phyloP scores from a whole-genome alignment of 1,140 invertebrate species.

The Bicyclus anynana region DNA sequence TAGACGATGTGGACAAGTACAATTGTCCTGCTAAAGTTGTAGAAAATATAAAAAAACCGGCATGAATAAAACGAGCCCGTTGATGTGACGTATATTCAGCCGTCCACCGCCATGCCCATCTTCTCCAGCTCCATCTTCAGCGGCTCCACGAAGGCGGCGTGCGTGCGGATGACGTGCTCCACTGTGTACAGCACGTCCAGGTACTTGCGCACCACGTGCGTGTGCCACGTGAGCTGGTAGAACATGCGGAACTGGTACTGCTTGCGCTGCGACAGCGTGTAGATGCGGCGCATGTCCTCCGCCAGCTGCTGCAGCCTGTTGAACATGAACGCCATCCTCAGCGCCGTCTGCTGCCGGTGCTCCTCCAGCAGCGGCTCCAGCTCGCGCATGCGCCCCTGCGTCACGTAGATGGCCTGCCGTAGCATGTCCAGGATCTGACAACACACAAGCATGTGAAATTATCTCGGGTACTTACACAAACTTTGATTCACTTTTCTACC shows the following conservation, averaged over 20 bases:
- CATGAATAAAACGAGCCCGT: no score
- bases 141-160: background rate
- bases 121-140: background rate
- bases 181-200: slow-evolving; percentile 41
- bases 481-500: background rate
- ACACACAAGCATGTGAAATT: no score
- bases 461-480: background rate
- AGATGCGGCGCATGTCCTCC: slow-evolving; percentile 30
- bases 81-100: no score
- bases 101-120: background rate
- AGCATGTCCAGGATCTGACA: slow-evolving; percentile 26
- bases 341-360: slow-evolving; percentile 8
- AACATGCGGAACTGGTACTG: background rate
- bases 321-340: slow-evolving; percentile 32
- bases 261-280: slow-evolving; percentile 14
- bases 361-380: slow-evolving; percentile 16
- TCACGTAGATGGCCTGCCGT: slow-evolving; percentile 29
- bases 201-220: slow-evolving; percentile 28
- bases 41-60: no score
- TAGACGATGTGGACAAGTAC: no score
- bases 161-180: slow-evolving; percentile 27
- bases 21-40: no score
- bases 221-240: slow-evolving; percentile 29
- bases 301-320: slow-evolving; percentile 29
- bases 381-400: slow-evolving; percentile 26